Base-by-base conservation (phyloP, 2,888 invertebrate species). In the Thecophora atra region DNA sequence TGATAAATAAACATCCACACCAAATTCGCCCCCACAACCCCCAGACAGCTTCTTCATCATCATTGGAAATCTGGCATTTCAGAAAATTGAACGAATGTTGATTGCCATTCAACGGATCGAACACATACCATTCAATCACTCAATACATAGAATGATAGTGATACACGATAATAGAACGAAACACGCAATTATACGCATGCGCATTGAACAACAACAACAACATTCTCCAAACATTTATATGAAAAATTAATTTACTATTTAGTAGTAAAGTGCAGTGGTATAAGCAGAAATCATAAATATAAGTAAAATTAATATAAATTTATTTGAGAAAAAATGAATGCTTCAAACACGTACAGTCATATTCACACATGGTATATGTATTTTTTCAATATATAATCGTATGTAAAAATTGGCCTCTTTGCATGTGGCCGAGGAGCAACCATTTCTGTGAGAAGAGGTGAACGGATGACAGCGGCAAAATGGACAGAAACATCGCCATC, bases 381-480 rank as follows among this genome's bases (percentile, higher is more conserved):
- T 67, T 67, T 54, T 19, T 54, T 52, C 54, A 37, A 67, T 52
- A 67, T 67, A 37, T 67, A 67, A 44, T 47, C 44, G 64, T 47
- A 44, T 47, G 47, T 64, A 44, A 47, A 26, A 47, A 47, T 64
- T 26, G 19, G 21, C 24, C 26, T 64, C 44, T 26, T 47, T 47
- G 17, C 47, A 64, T 42, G 63, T 8, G 21, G 21, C 54, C 54
- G 54, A 21, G 19, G 6, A 6, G 54, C n/a, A 6, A 11, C 54
- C 8, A 3, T 54, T 3, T 11, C 7, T 54, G 21, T n/a, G 54
- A 6, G 6, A n/a, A 51, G 19, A 51, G 51, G 51, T 51, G 5
- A n/a, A 51, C 5, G 5, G 15, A 5, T 51, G n/a, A 54, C 19
- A 54, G 21, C 21, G 6, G n/a, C 8, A 54, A 21, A 54, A 6